These are phyloP conservation scores for Zophobas atratus DNA, from an alignment of 1,140 invertebrate genomes.

Conservation along the genomic window DNA sequence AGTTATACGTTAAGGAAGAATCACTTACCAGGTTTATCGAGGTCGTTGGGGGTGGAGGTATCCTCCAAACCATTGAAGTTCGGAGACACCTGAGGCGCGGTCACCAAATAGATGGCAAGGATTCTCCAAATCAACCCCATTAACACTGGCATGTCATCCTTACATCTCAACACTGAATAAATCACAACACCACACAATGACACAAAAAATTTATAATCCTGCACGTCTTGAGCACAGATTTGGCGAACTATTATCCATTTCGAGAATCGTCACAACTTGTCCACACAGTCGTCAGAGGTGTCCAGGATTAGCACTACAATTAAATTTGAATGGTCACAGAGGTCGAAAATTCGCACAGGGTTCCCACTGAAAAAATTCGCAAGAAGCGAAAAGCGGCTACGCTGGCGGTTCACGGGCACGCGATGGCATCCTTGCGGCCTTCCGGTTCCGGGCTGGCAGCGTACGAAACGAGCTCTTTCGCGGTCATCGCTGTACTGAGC, in stretches of 20 bases:
- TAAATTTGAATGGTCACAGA: too few species aligned
- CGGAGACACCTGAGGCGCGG: constrained; percentile 52
- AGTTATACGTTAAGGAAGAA: background rate
- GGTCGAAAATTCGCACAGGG: too few species aligned
- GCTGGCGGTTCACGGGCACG: constrained; percentile 14
- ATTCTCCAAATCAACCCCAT: constrained; percentile 55
- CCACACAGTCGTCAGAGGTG: background rate
- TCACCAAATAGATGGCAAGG: constrained; percentile 53
- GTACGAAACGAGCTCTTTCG: constrained; percentile 48
- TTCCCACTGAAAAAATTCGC: too few species aligned
- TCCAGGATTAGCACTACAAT: background rate
- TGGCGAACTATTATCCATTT: background rate
- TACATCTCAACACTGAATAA: constrained; percentile 44
- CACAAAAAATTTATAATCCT: constrained; percentile 29
- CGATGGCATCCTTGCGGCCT: constrained; percentile 11
- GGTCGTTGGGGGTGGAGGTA: constrained; percentile 39
- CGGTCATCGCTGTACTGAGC: constrained; percentile 58
- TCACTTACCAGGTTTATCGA: constrained; percentile 44
- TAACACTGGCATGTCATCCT: constrained; percentile 52
- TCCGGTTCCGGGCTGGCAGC: constrained; percentile 20
- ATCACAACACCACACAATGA: constrained; percentile 33
- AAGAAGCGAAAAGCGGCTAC: too few species aligned
- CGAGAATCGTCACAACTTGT: constrained; percentile 15
- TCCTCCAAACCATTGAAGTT: constrained; percentile 58
- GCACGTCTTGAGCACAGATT: constrained; percentile 11